Evolutionary conservation across 2,797 vertebrate species (phyloP).

Genomic region (Okamejei kenojei): DNA sequence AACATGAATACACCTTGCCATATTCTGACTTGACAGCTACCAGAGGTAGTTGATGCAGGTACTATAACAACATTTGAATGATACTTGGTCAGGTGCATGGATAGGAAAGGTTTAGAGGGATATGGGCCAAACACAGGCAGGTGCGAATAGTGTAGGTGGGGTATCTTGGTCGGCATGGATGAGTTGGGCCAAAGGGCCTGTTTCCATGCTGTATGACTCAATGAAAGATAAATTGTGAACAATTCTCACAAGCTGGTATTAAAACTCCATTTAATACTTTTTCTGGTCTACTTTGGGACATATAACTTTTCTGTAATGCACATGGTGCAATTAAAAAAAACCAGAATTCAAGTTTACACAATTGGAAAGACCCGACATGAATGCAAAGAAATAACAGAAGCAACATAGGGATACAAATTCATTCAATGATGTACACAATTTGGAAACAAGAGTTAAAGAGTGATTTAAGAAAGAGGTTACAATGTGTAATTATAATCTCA

Average conservation of each 20-base stretch:
- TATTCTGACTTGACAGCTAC: neutral
- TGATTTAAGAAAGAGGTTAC: neutral
- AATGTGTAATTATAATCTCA: neutral
- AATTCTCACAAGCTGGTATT: neutral
- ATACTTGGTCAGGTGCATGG: too few relatives aligned
- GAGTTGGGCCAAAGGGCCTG: too few relatives aligned
- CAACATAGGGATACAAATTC: neutral
- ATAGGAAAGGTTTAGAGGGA: too few relatives aligned
- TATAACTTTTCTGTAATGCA: too few relatives aligned
- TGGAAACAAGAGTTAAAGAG: neutral
- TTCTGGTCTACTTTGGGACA: neutral
- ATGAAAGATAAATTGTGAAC: neutral
- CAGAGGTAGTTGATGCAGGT: too few relatives aligned
- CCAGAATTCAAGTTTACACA: neutral
- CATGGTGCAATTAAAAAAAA: neutral
- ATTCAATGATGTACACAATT: neutral
- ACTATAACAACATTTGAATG: too few relatives aligned
- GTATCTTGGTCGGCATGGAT: too few relatives aligned
- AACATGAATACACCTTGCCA: neutral
- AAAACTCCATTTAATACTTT: too few relatives aligned
- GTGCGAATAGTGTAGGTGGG: too few relatives aligned
- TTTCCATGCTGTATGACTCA: too few relatives aligned
- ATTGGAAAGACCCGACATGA: neutral
- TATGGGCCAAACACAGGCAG: too few relatives aligned
- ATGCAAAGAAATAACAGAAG: neutral